Conservation (phyloP, 2,888 invertebrate genomes). For the Acrocera orbiculus region DNA sequence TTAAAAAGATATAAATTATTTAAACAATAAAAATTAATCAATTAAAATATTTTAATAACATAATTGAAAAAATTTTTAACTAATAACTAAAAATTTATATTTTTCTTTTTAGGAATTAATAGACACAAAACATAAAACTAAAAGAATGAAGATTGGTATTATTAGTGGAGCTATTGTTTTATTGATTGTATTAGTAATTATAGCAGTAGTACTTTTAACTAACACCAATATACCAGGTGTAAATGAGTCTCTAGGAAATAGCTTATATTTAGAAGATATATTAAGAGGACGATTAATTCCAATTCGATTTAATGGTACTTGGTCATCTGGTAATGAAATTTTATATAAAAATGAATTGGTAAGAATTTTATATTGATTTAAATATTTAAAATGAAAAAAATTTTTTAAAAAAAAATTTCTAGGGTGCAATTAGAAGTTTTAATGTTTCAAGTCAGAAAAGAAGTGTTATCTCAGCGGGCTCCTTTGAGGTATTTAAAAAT, state of each 20-base stretch:
- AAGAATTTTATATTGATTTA: not conserved
- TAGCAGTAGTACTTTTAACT: slow-evolving; percentile 39
- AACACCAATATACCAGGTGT: slow-evolving; percentile 17
- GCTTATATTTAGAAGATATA: slow-evolving; percentile 49
- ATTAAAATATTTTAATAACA: no score
- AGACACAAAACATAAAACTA: slow-evolving; percentile 33
- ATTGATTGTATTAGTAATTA: slow-evolving; percentile 36
- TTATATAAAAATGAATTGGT: slow-evolving; percentile 38
- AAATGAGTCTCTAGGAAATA: no score
- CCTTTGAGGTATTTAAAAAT: slow-evolving; percentile 1
- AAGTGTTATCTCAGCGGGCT: not conserved
- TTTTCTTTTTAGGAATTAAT: slow-evolving; percentile 41
- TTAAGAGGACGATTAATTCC: slow-evolving; percentile 48
- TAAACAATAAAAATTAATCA: no score
- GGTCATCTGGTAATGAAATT: slow-evolving; percentile 53
- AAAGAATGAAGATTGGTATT: slow-evolving; percentile 1
- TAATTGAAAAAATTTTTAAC: no score
- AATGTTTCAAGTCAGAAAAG: not conserved
- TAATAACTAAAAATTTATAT: no score
- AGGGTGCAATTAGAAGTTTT: not conserved
- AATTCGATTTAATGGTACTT: slow-evolving; percentile 58
- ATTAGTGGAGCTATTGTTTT: not conserved
- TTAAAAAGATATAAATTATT: no score
- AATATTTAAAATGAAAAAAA: not conserved
- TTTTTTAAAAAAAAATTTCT: not conserved